These are phyloP conservation scores for Pseudorasbora parva DNA, from an alignment of 2,113 vertebrate genomes.

Conservation along the genomic window DNA sequence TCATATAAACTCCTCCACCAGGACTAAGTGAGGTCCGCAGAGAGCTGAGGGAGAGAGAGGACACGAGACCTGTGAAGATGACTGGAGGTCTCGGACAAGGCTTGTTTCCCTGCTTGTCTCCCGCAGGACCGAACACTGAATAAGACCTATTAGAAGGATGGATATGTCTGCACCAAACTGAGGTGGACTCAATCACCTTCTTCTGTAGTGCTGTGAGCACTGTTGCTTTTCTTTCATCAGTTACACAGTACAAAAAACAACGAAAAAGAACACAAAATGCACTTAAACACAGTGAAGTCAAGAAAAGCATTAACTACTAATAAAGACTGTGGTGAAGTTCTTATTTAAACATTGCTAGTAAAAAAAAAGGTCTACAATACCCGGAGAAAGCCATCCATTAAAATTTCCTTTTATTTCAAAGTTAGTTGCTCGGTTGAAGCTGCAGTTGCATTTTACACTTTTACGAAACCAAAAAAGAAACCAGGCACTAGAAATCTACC, in stretches of 20 bases:
- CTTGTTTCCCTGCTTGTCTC: constrained; percentile 45
- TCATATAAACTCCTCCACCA: constrained; percentile 21
- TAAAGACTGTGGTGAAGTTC: neutral
- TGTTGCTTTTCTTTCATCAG: constrained; percentile 18
- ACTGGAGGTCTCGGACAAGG: constrained; percentile 22
- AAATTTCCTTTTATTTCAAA: neutral
- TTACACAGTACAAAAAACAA: neutral
- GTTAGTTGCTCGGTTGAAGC: neutral
- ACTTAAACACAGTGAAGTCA: neutral
- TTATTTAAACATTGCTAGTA: neutral
- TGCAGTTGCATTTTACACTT: neutral
- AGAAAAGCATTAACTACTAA: neutral
- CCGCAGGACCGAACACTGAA: constrained; percentile 38
- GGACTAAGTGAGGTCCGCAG: constrained; percentile 1
- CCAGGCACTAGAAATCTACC: neutral
- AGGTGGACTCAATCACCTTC: constrained; percentile 32
- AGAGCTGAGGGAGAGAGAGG: constrained; percentile 7
- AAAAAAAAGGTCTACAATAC: neutral
- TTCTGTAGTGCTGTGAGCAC: constrained; percentile 14
- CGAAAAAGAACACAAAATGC: constrained; percentile 15
- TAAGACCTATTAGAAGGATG: constrained; percentile 48
- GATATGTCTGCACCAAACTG: constrained; percentile 37
- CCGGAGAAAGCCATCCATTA: neutral
- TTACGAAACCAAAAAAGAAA: neutral
- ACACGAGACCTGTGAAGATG: constrained; percentile 7